A percentile compares a stretch with the other conserved stretches of the same genome.
Evolutionary conservation across 2,888 invertebrate genomes (phyloP).

Genomic region (Hyles lineata): DNA sequence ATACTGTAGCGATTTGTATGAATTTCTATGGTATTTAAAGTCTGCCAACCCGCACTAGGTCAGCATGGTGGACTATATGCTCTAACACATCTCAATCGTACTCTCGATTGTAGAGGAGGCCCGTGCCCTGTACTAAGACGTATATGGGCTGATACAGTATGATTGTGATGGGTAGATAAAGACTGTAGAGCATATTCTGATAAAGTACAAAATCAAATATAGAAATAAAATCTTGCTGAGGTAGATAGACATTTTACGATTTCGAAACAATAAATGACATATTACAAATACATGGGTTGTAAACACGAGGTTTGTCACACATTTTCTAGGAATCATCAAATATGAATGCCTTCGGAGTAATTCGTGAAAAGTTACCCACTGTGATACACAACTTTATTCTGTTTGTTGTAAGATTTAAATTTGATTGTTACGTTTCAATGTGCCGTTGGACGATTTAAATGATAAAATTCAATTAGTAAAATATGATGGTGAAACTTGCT

Average conservation of each 20-base stretch:
- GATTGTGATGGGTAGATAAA: too few relatives aligned
- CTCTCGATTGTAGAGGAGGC: too few relatives aligned
- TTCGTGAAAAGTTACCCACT: constrained; percentile 35
- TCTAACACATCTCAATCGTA: too few relatives aligned
- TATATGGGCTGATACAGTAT: too few relatives aligned
- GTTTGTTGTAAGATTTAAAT: background rate
- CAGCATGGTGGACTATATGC: too few relatives aligned
- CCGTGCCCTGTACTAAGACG: too few relatives aligned
- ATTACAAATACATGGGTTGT: background rate
- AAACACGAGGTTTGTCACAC: constrained; percentile 41
- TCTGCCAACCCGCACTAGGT: too few relatives aligned
- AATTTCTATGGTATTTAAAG: too few relatives aligned
- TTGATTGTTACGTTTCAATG: background rate
- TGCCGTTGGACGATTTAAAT: background rate
- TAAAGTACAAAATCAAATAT: too few relatives aligned
- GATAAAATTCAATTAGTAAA: background rate
- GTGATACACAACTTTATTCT: background rate
- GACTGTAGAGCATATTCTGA: too few relatives aligned
- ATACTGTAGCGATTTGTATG: too few relatives aligned
- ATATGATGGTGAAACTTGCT: background rate
- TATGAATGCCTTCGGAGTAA: constrained; percentile 47
- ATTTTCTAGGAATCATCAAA: constrained; percentile 47
- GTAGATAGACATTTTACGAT: background rate
- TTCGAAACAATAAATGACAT: background rate
- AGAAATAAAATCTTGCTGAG: background rate